A percentile compares a stretch with the other conserved stretches of the same genome.
Conservation (phyloP, 1,140 invertebrate genomes). For the Nasonia vitripennis region DNA sequence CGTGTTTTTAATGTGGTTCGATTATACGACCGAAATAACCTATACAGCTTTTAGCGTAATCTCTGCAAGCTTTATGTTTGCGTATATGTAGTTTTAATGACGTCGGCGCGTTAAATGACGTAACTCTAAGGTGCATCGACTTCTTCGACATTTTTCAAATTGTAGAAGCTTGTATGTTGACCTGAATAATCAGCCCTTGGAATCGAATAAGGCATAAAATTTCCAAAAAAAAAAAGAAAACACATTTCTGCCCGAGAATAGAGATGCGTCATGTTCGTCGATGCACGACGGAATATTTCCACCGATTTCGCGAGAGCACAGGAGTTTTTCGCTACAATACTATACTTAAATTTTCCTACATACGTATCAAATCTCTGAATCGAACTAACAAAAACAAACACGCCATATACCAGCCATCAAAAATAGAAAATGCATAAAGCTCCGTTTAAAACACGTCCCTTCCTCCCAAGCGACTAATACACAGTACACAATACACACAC, state of each 20-base stretch:
- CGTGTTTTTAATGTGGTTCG: not conserved
- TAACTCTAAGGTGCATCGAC: not conserved
- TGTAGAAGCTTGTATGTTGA: no score
- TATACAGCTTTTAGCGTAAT: not conserved
- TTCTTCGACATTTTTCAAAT: not conserved
- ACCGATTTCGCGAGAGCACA: not conserved
- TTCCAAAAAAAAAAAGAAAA: not conserved
- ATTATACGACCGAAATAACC: not conserved
- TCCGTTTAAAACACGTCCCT: not conserved
- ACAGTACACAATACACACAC: not conserved
- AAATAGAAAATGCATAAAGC: not conserved
- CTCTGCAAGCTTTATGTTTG: not conserved
- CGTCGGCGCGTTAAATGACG: not conserved
- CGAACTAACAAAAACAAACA: not conserved
- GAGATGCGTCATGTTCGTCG: constrained; percentile 14
- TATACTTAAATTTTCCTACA: no score
- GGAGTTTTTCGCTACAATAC: not conserved
- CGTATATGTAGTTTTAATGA: not conserved
- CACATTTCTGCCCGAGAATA: not conserved
- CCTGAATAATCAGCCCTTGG: no score
- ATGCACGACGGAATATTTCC: constrained; percentile 9
- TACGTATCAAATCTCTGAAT: not conserved
- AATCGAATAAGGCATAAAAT: not conserved
- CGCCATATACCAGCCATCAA: not conserved
- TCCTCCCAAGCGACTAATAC: not conserved